Percentiles rank a stretch among this genome's conserved stretches.
Evolutionary conservation across 2,888 invertebrate species (phyloP).

Genomic region (Vannuccia rotundouncinata): DNA sequence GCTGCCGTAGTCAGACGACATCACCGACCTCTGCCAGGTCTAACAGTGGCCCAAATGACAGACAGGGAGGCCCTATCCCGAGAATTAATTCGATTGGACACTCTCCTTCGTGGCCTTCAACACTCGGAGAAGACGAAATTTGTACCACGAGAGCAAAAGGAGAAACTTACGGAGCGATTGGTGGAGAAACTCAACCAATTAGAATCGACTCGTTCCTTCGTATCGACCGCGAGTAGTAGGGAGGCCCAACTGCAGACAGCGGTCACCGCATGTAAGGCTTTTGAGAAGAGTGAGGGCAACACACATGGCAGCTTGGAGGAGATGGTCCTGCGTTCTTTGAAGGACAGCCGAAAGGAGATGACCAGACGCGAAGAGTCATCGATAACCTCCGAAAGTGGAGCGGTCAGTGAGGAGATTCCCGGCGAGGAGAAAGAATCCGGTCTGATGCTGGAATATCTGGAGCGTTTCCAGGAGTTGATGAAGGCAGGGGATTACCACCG

Average conservation of each 20-base stretch:
- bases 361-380: not conserved
- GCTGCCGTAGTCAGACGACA: not conserved
- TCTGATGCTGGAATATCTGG: constrained; percentile 55
- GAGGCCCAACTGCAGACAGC: not conserved
- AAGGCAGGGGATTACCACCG: constrained; percentile 52
- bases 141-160: not conserved
- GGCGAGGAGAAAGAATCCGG: constrained; percentile 55
- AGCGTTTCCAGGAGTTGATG: constrained; percentile 55
- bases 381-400: not conserved
- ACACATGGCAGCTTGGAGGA: not conserved
- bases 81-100: constrained; percentile 49
- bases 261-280: not conserved
- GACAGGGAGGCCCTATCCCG: constrained; percentile 46
- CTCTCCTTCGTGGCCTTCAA: constrained; percentile 48
- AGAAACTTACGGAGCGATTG: not conserved
- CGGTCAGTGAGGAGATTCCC: constrained; percentile 54
- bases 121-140: not conserved
- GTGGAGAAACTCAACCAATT: not conserved
- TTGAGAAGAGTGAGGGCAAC: not conserved
- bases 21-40: constrained; percentile 43
- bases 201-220: not conserved
- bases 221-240: not conserved
- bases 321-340: not conserved
- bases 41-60: constrained; percentile 51
- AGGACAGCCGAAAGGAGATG: not conserved